These are phyloP conservation scores for Aldabrachelys gigantea DNA, from an alignment of 2,113 vertebrate genomes.

Conservation along the genomic window DNA sequence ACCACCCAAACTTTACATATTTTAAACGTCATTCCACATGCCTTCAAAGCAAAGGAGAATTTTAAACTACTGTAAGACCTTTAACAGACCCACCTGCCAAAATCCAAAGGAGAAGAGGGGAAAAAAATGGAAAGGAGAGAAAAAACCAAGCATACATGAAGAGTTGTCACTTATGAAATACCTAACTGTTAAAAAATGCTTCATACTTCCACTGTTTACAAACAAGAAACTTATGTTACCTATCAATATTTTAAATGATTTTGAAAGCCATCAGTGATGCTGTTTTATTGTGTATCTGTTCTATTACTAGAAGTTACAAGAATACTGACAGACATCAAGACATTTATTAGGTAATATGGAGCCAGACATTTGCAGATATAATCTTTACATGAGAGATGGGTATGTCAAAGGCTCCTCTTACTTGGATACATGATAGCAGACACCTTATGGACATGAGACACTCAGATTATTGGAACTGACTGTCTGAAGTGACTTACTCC, in stretches of 20 bases:
- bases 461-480: accelerated
- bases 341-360: background rate
- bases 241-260: background rate
- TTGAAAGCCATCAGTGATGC: background rate
- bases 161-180: background rate
- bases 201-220: background rate
- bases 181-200: background rate
- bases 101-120: background rate
- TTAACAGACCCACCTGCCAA: background rate
- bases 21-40: background rate
- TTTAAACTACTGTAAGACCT: background rate
- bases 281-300: background rate
- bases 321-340: background rate
- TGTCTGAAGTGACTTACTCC: background rate
- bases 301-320: background rate
- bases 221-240: background rate
- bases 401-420: background rate
- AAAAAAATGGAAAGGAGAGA: no score
- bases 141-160: background rate
- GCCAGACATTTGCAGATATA: background rate
- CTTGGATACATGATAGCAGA: background rate
- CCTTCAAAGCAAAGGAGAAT: background rate
- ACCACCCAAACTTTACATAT: background rate
- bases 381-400: background rate
- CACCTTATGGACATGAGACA: accelerated